Percentiles rank a stretch among this genome's conserved stretches.
phyloP scores from a whole-genome alignment of 2,797 vertebrate species.

The Myoxocephalus aenaeus region DNA sequence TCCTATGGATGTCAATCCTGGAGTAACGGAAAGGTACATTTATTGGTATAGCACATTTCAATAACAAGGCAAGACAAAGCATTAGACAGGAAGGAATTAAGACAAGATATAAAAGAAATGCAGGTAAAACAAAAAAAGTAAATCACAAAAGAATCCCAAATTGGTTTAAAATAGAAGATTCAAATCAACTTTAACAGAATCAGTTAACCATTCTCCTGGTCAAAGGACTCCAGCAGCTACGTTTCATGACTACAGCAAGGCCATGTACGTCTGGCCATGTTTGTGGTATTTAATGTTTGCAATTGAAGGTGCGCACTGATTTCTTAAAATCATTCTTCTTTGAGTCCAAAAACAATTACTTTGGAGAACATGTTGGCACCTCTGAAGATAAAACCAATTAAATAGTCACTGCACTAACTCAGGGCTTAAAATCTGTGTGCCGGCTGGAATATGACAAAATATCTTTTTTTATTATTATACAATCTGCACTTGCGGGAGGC shows the following conservation, averaged over 20 bases:
- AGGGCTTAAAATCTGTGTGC: not conserved
- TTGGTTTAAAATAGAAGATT: not conserved
- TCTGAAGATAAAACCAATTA: too few relatives aligned
- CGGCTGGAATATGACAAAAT: too few relatives aligned
- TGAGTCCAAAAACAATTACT: not conserved
- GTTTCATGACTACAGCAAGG: not conserved
- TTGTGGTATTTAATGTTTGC: not conserved
- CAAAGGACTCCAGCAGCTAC: not conserved
- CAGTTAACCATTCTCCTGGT: not conserved
- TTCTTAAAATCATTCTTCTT: not conserved
- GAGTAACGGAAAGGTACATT: not conserved
- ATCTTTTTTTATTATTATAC: too few relatives aligned
- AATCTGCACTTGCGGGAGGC: not conserved
- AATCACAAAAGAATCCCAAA: not conserved
- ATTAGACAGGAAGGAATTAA: not conserved
- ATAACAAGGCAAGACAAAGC: not conserved
- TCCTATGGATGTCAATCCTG: constrained; percentile 99
- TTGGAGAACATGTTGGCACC: too few relatives aligned
- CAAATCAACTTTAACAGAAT: not conserved
- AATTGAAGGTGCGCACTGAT: not conserved
- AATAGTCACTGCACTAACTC: not conserved
- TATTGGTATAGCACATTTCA: not conserved
- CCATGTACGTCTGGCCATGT: not conserved
- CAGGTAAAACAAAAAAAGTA: not conserved
- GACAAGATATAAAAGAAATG: not conserved